Percentiles rank a stretch among this genome's conserved stretches.
These are phyloP conservation scores for Dicycla oo DNA, from an alignment of 2,888 invertebrate species.

Conservation along the genomic window DNA sequence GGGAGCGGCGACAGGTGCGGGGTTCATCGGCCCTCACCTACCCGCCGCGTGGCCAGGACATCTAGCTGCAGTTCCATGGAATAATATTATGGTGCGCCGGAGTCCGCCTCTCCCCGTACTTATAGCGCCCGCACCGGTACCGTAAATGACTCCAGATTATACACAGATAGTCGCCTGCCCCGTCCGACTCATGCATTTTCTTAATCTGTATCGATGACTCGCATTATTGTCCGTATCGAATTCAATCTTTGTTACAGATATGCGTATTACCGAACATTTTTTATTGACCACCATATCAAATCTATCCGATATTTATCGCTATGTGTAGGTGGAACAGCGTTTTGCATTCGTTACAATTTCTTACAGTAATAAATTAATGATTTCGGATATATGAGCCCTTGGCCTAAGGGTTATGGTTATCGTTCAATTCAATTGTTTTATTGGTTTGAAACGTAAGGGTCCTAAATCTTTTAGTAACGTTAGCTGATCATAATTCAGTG, in stretches of 20 bases:
- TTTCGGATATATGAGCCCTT: not conserved
- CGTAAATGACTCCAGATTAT: constrained; percentile 72
- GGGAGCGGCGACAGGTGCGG: constrained; percentile 83
- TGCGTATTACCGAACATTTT: constrained; percentile 24
- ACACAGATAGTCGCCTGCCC: constrained; percentile 53
- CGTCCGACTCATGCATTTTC: constrained; percentile 49
- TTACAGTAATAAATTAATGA: not conserved
- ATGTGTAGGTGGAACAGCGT: not conserved
- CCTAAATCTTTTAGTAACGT: not conserved
- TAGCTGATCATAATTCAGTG: constrained; percentile 1
- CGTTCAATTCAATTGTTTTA: constrained; percentile 16
- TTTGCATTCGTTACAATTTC: constrained; percentile 17
- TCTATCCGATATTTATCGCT: constrained; percentile 20
- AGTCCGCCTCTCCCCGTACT: constrained; percentile 68
- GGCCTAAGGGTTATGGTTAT: constrained; percentile 3
- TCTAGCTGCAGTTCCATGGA: constrained; percentile 76
- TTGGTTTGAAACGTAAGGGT: constrained; percentile 18
- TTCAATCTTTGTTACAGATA: constrained; percentile 42
- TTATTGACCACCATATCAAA: constrained; percentile 33
- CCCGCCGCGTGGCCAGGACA: constrained; percentile 71
- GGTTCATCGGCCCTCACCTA: constrained; percentile 85
- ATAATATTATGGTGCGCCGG: constrained; percentile 77
- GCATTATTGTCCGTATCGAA: constrained; percentile 36
- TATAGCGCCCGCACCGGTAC: constrained; percentile 73
- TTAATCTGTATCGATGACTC: constrained; percentile 49